These are phyloP conservation scores for Merluccius polli DNA, from an alignment of 2,797 vertebrate genomes.

Conservation along the genomic window DNA sequence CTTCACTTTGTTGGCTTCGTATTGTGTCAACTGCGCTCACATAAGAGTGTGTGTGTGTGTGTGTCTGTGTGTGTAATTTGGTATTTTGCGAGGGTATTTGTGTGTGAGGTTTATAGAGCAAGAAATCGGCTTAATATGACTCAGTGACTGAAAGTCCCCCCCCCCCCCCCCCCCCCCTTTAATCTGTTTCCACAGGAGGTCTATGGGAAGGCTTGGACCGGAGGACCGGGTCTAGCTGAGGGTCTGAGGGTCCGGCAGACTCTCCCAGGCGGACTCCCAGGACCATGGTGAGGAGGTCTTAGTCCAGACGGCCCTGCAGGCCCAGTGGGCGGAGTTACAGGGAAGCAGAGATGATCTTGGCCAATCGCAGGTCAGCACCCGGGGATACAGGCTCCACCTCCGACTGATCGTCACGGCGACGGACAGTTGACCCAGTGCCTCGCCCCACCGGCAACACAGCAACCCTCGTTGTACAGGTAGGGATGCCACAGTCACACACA, in stretches of 20 bases:
- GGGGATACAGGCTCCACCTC: constrained; percentile 63
- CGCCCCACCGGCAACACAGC: constrained; percentile 39
- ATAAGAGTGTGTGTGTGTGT: not conserved
- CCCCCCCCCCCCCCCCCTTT: not conserved
- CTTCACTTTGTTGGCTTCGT: not conserved
- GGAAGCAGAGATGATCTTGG: constrained; percentile 73
- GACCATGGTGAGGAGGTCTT: constrained; percentile 49
- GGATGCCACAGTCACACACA: not conserved
- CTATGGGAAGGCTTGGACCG: constrained; percentile 41
- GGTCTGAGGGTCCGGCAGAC: not conserved
- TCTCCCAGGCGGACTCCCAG: not conserved
- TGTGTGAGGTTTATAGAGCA: not conserved
- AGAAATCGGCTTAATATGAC: not conserved
- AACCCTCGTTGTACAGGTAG: constrained; percentile 60
- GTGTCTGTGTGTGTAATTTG: not conserved
- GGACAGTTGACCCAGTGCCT: constrained; percentile 51
- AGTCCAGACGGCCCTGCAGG: constrained; percentile 63
- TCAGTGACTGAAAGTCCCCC: not conserved
- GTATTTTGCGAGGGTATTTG: not conserved
- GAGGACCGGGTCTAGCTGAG: not conserved
- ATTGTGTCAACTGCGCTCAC: not conserved
- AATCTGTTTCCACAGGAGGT: constrained; percentile 38
- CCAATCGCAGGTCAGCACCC: constrained; percentile 64
- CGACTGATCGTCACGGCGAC: constrained; percentile 68
- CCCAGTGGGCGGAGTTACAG: constrained; percentile 54